These are phyloP conservation scores for Diploscapter pachys DNA, from an alignment of 1,140 invertebrate species.

Conservation along the genomic window DNA sequence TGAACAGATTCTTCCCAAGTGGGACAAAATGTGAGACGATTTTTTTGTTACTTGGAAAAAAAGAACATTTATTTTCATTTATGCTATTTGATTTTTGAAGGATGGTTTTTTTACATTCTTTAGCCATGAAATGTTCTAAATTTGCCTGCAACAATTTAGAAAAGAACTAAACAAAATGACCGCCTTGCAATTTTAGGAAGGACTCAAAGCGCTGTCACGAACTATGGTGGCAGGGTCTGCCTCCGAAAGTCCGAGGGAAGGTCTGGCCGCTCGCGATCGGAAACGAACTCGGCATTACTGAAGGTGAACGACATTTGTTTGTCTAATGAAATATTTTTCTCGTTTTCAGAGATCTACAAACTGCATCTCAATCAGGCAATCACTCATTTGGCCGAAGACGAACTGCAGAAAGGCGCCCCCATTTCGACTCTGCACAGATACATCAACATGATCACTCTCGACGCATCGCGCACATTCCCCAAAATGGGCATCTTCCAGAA, in stretches of 20 bases:
- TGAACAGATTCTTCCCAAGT: constrained; percentile 37
- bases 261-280: constrained; percentile 81
- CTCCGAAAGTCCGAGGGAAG: constrained; percentile 76
- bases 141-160: not conserved
- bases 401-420: no score
- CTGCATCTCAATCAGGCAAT: constrained; percentile 71
- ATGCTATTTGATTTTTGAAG: not conserved
- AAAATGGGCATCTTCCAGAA: constrained; percentile 84
- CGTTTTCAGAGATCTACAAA: not conserved
- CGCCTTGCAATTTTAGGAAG: constrained; percentile 62
- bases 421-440: constrained; percentile 12
- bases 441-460: constrained; percentile 61
- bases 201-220: constrained; percentile 72
- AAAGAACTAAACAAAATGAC: not conserved
- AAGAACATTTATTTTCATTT: constrained; percentile 15
- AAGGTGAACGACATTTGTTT: not conserved
- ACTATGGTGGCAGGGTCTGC: constrained; percentile 83
- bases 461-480: constrained; percentile 83
- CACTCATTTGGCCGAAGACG: constrained; percentile 65
- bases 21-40: constrained; percentile 35
- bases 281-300: constrained; percentile 71
- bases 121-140: not conserved
- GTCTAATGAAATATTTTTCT: not conserved
- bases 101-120: not conserved
- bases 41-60: not conserved